A percentile compares a stretch with the other conserved stretches of the same genome.
phyloP scores from a whole-genome alignment of 2,888 invertebrate genomes.

The Anthoptus insignis region DNA sequence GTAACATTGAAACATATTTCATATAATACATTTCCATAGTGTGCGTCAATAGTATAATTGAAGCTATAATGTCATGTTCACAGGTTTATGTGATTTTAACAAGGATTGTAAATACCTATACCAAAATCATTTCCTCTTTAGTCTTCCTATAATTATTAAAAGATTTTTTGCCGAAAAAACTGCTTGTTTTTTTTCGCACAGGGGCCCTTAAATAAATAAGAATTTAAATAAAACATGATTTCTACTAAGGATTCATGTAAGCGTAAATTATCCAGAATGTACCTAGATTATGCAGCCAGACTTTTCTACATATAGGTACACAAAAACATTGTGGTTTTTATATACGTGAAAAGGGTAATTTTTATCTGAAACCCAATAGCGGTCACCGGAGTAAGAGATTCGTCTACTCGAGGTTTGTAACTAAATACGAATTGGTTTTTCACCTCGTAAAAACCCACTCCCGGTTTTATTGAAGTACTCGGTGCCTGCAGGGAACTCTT shows the following conservation, averaged over 20 bases:
- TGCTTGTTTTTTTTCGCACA: too few species aligned
- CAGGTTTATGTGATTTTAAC: too few species aligned
- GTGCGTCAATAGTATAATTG: background rate
- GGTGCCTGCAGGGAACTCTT: constrained; percentile 25
- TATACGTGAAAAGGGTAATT: background rate
- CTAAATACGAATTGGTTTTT: constrained; percentile 37
- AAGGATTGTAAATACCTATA: too few species aligned
- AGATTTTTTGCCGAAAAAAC: too few species aligned
- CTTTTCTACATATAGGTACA: background rate
- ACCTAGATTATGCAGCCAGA: background rate
- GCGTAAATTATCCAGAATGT: too few species aligned
- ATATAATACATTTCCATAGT: background rate
- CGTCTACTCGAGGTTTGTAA: constrained; percentile 44
- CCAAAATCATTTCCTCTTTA: too few species aligned
- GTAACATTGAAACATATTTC: too few species aligned
- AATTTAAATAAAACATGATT: too few species aligned
- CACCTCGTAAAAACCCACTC: constrained; percentile 21
- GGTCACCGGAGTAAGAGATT: constrained; percentile 38
- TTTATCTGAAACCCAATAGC: constrained; percentile 21
- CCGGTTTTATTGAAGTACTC: constrained; percentile 21
- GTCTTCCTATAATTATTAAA: too few species aligned
- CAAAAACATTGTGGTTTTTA: background rate
- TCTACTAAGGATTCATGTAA: too few species aligned
- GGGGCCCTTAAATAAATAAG: too few species aligned
- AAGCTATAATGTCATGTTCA: too few species aligned